Percentiles rank a stretch among this genome's conserved stretches.
Evolutionary conservation across 2,113 vertebrate genomes (phyloP).

Genomic region (Leuciscus idus): DNA sequence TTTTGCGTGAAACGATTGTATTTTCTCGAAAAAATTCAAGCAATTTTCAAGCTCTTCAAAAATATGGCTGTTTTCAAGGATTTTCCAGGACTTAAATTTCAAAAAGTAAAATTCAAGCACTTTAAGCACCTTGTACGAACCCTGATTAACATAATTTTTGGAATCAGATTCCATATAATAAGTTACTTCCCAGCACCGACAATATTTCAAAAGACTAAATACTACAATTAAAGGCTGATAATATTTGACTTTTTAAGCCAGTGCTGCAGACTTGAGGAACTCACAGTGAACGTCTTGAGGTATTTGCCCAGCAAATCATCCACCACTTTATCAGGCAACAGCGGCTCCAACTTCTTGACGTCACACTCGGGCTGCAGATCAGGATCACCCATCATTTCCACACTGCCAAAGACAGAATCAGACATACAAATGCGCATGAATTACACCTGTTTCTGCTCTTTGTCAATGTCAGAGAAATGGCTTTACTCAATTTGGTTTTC

Average conservation of each 20-base stretch:
- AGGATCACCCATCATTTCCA: slow-evolving; percentile 94
- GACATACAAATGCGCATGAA: not conserved
- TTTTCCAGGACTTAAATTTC: too few relatives aligned
- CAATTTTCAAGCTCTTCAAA: too few relatives aligned
- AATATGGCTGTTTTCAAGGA: too few relatives aligned
- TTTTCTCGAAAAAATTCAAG: too few relatives aligned
- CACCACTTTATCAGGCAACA: slow-evolving; percentile 85
- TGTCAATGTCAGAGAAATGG: not conserved
- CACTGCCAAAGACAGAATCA: slow-evolving; percentile 67
- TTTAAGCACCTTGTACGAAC: too few relatives aligned
- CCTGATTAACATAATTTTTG: too few relatives aligned
- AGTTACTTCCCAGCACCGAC: too few relatives aligned
- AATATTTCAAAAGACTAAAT: too few relatives aligned
- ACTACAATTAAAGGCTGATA: too few relatives aligned
- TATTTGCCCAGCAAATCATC: slow-evolving; percentile 90
- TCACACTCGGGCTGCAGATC: slow-evolving; percentile 89
- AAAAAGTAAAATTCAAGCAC: too few relatives aligned
- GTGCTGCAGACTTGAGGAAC: slow-evolving; percentile 53
- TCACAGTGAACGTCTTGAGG: slow-evolving; percentile 92
- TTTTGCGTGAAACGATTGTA: too few relatives aligned
- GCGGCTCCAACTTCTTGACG: slow-evolving; percentile 78
- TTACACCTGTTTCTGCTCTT: not conserved
- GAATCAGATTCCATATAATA: too few relatives aligned
- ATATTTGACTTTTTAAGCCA: not conserved
- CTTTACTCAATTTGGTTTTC: not conserved